Base-by-base conservation (phyloP, 1,140 invertebrate genomes). In the Archivesica marissinica region DNA sequence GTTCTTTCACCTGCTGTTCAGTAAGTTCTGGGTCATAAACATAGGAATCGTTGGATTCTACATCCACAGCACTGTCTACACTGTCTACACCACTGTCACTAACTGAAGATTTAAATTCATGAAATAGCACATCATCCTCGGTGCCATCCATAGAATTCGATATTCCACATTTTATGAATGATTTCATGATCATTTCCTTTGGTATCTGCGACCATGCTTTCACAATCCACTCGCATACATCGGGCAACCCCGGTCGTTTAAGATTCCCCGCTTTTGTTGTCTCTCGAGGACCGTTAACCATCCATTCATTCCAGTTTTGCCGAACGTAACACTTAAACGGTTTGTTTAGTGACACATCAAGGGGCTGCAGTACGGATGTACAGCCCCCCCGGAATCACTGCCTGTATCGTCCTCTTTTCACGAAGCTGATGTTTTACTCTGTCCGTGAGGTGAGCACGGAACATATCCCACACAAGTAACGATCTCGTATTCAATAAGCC, bases 51-150 rank as follows among this genome's bases (percentile, higher is more conserved):
- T n/a, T n/a, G n/a, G n/a, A n/a, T n/a, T n/a, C n/a, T n/a, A n/a
- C n/a, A n/a, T n/a, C n/a, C n/a, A n/a, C n/a, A n/a, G n/a, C n/a
- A n/a, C n/a, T n/a, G n/a, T n/a, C n/a, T n/a, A n/a, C n/a, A n/a
- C n/a, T n/a, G n/a, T n/a, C n/a, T n/a, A n/a, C n/a, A n/a, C n/a
- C n/a, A n/a, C n/a, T n/a, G n/a, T n/a, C n/a, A n/a, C n/a, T n/a
- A n/a, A n/a, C n/a, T n/a, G n/a, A n/a, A n/a, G n/a, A n/a, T n/a
- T n/a, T n/a, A n/a, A n/a, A n/a, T n/a, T n/a, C n/a, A n/a, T n/a
- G n/a, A n/a, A n/a, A n/a, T n/a, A n/a, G 54, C 9, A 59, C 54
- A 28, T 59, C 54, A 59, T 59, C 54, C n/a, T 59, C 54, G 33
- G 23, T 59, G 54, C 33, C 54, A 59, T 23, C 13, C 54, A 28